phyloP scores from a whole-genome alignment of 1,140 invertebrate genomes.

The Oryctes rhinoceros region DNA sequence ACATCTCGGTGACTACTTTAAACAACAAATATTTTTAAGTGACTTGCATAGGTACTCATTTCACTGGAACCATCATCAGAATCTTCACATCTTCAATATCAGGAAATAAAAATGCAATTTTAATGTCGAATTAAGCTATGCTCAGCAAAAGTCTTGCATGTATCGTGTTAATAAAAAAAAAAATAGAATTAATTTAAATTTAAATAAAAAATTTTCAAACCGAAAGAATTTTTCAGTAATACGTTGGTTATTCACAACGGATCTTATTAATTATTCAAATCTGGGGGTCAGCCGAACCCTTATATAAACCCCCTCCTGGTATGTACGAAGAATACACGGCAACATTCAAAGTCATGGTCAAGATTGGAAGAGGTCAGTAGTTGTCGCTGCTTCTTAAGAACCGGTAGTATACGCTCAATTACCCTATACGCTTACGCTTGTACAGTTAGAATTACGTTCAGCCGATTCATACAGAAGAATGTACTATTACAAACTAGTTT shows the following conservation, averaged over 20 bases:
- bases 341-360: slow-evolving; percentile 47
- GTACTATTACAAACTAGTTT: slow-evolving; percentile 12
- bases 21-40: too few species aligned
- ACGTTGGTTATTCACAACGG: neutral
- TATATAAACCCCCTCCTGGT: slow-evolving; percentile 32
- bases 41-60: too few species aligned
- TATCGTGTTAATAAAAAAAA: too few species aligned
- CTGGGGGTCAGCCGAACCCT: neutral
- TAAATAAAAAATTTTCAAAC: too few species aligned
- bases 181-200: too few species aligned
- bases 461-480: slow-evolving; percentile 21
- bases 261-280: slow-evolving; percentile 27
- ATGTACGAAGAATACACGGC: neutral
- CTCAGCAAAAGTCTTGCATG: too few species aligned
- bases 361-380: slow-evolving; percentile 49
- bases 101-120: too few species aligned
- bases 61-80: too few species aligned
- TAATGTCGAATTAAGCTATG: too few species aligned
- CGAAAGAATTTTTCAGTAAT: neutral
- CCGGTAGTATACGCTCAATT: neutral
- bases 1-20: too few species aligned
- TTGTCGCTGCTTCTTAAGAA: slow-evolving; percentile 39
- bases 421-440: neutral
- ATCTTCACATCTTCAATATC: too few species aligned
- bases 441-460: neutral